Percentiles rank a stretch among this genome's conserved stretches.
phyloP scores from a whole-genome alignment of 2,113 vertebrate genomes.

The Serinus canaria region DNA sequence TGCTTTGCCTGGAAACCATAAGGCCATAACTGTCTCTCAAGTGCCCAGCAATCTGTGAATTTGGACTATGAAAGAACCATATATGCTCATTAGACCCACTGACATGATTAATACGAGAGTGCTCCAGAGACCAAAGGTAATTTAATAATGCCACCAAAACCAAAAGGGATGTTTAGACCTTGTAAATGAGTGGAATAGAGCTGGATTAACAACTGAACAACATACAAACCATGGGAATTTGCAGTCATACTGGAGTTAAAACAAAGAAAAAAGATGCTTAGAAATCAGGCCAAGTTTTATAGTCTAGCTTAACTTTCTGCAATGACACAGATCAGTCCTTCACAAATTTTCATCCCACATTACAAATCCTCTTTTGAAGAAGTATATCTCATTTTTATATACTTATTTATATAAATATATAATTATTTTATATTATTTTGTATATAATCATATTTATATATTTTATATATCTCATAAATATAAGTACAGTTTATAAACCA shows the following conservation, averaged over 20 bases:
- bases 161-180: background rate
- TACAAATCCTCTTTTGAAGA: background rate
- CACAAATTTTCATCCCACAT: background rate
- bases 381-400: background rate
- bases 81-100: background rate
- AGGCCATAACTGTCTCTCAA: background rate
- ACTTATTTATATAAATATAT: background rate
- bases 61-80: background rate
- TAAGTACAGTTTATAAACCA: background rate
- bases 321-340: background rate
- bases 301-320: background rate
- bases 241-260: background rate
- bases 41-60: background rate
- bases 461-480: background rate
- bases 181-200: background rate
- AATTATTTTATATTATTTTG: no score
- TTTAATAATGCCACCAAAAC: background rate
- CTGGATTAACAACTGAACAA: background rate
- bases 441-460: background rate
- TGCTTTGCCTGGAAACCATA: background rate
- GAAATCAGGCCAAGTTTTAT: background rate
- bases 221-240: background rate
- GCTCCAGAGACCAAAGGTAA: background rate
- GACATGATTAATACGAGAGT: background rate
- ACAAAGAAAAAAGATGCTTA: background rate